Percentiles rank a stretch among this genome's conserved stretches.
Evolutionary conservation across 1,140 invertebrate genomes (phyloP).

Genomic region (Apolygus lucorum): DNA sequence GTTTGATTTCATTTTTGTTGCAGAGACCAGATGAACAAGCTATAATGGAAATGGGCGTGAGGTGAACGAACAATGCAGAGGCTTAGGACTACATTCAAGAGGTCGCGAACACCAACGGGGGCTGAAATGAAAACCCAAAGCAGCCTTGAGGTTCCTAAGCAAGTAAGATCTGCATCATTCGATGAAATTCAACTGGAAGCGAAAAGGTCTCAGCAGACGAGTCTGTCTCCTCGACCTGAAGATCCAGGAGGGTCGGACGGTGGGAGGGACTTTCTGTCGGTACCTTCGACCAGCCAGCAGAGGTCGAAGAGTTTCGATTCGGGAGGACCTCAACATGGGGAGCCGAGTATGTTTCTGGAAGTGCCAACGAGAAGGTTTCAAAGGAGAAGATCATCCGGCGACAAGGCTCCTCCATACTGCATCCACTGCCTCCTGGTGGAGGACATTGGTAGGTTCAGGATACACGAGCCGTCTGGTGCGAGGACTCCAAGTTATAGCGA

Average conservation of each 20-base stretch:
- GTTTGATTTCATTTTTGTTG: too few species aligned
- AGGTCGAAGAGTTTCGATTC: slow-evolving; percentile 68
- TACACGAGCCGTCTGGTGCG: slow-evolving; percentile 22
- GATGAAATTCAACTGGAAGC: slow-evolving; percentile 77
- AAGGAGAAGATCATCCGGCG: slow-evolving; percentile 50
- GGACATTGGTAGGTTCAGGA: slow-evolving; percentile 31
- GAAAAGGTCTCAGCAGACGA: slow-evolving; percentile 44
- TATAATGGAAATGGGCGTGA: too few species aligned
- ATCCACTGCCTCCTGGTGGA: slow-evolving; percentile 53
- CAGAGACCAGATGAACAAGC: too few species aligned
- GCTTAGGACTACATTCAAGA: slow-evolving; percentile 73
- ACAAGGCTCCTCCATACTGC: slow-evolving; percentile 49
- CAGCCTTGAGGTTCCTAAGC: slow-evolving; percentile 77
- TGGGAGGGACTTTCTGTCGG: slow-evolving; percentile 43
- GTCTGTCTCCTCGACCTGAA: slow-evolving; percentile 27
- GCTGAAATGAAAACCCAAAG: slow-evolving; percentile 83
- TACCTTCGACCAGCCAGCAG: slow-evolving; percentile 53
- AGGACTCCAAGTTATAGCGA: slow-evolving; percentile 33
- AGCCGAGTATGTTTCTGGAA: slow-evolving; percentile 54
- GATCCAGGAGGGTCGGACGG: slow-evolving; percentile 38
- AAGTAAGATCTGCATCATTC: slow-evolving; percentile 75
- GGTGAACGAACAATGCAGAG: slow-evolving; percentile 52
- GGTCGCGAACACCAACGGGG: slow-evolving; percentile 73
- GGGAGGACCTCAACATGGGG: slow-evolving; percentile 41
- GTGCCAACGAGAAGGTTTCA: slow-evolving; percentile 52